Conservation (phyloP, 30 jellyfish, hydroid and myxozoan species). For the Cassiopea andromeda region DNA sequence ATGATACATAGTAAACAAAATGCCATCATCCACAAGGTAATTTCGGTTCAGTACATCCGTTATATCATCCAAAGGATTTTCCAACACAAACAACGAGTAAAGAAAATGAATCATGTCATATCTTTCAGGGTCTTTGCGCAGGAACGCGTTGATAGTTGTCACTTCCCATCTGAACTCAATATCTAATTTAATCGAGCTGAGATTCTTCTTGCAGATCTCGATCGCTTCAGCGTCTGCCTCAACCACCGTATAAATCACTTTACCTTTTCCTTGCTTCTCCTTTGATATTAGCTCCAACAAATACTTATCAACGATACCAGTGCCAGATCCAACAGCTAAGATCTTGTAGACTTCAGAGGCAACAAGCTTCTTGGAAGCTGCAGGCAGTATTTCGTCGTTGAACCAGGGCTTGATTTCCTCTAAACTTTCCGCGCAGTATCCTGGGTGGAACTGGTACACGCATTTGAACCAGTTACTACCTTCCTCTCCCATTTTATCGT, state of each 20-base stretch:
- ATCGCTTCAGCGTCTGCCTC: conserved; percentile 54
- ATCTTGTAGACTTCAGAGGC: conserved; percentile 5
- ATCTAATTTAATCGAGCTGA: conserved; percentile 7
- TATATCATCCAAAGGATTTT: conserved; percentile 16
- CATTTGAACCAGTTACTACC: conserved; percentile 29
- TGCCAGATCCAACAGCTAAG: conserved; percentile 54
- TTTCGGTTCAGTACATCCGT: conserved; percentile 6
- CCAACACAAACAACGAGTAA: conserved; percentile 25
- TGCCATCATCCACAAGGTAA: conserved; percentile 20
- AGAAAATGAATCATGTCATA: conserved; percentile 48
- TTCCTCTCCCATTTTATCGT: neutral
- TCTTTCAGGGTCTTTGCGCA: conserved; percentile 4
- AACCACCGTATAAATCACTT: conserved; percentile 27
- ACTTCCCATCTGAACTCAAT: conserved; percentile 31
- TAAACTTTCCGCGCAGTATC: conserved; percentile 18
- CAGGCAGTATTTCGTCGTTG: conserved; percentile 19
- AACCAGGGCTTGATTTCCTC: conserved; percentile 42
- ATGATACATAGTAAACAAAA: conserved; percentile 36
- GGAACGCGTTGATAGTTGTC: conserved; percentile 3
- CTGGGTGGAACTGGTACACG: conserved; percentile 45
- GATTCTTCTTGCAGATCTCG: conserved; percentile 34
- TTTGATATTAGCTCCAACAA: conserved; percentile 30
- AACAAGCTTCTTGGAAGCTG: conserved; percentile 28
- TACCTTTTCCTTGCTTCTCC: neutral
- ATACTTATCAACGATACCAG: conserved; percentile 37